phyloP scores from a whole-genome alignment of 1,140 invertebrate genomes.

The Brachionus manjavacas region DNA sequence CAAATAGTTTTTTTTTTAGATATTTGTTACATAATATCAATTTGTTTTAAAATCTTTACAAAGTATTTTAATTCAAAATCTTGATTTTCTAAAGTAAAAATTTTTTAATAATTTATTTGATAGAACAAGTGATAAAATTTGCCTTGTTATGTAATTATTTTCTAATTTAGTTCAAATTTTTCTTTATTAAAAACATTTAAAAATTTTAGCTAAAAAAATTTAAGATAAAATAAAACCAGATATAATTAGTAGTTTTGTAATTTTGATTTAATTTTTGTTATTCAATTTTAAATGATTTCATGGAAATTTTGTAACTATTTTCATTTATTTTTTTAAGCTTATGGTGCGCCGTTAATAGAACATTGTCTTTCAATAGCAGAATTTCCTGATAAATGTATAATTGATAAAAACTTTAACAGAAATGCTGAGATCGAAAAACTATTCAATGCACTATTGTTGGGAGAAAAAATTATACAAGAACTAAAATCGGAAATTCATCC shows the following conservation, averaged over 20 bases:
- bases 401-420: constrained; percentile 65
- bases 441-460: constrained; percentile 66
- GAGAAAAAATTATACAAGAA: constrained; percentile 64
- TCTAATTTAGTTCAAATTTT: too few species aligned
- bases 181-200: too few species aligned
- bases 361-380: constrained; percentile 70
- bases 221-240: too few species aligned
- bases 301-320: background rate
- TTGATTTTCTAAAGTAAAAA: too few species aligned
- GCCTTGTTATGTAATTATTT: too few species aligned
- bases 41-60: too few species aligned
- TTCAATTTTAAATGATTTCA: background rate
- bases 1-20: too few species aligned
- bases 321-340: constrained; percentile 56
- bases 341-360: constrained; percentile 81
- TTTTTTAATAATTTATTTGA: too few species aligned
- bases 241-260: background rate
- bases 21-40: too few species aligned
- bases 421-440: constrained; percentile 65
- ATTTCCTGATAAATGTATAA: constrained; percentile 62
- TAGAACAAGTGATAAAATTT: too few species aligned
- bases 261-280: background rate
- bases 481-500: constrained; percentile 49
- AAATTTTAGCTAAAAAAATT: too few species aligned
- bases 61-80: too few species aligned